Percentiles rank a stretch among this genome's conserved stretches.
These are phyloP conservation scores for Bucco capensis DNA, from an alignment of 2,113 vertebrate species.

Conservation along the genomic window DNA sequence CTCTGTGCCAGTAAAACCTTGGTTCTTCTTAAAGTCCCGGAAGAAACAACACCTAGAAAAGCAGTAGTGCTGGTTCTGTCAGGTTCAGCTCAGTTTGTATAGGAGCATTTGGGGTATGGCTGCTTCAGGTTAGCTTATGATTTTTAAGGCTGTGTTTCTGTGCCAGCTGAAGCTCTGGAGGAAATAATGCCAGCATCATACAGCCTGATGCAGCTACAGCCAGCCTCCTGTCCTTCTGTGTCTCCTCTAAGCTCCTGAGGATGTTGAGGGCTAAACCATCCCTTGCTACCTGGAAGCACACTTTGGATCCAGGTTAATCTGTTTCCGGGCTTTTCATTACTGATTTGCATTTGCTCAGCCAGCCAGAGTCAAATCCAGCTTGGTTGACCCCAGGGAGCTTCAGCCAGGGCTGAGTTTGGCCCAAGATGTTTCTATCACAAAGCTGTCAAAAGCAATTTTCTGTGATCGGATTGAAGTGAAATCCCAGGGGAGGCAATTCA, in stretches of 20 bases:
- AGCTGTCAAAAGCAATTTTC: slow-evolving; percentile 33
- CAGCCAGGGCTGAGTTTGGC: not conserved
- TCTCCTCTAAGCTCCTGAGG: not conserved
- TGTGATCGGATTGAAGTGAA: not conserved
- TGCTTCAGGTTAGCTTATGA: not conserved
- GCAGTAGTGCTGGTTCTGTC: not conserved
- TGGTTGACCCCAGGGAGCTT: not conserved
- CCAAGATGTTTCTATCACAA: not conserved
- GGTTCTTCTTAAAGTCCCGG: not conserved
- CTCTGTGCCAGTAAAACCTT: not conserved
- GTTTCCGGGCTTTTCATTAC: not conserved
- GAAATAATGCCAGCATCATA: not conserved
- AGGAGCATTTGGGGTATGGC: fast-evolving
- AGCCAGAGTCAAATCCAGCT: not conserved
- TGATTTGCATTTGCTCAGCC: not conserved
- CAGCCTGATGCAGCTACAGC: not conserved
- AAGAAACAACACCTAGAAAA: not conserved
- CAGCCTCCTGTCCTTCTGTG: not conserved
- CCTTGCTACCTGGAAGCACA: not conserved
- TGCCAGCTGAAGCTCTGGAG: not conserved
- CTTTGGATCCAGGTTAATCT: not conserved
- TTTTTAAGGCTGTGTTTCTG: not conserved
- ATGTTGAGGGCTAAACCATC: not conserved
- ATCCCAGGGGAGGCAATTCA: not conserved
- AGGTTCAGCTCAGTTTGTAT: fast-evolving